Percentiles rank a stretch among this genome's conserved stretches.
These are phyloP conservation scores for Drosophila bunnanda DNA, from an alignment of 2,888 invertebrate species.

Conservation along the genomic window DNA sequence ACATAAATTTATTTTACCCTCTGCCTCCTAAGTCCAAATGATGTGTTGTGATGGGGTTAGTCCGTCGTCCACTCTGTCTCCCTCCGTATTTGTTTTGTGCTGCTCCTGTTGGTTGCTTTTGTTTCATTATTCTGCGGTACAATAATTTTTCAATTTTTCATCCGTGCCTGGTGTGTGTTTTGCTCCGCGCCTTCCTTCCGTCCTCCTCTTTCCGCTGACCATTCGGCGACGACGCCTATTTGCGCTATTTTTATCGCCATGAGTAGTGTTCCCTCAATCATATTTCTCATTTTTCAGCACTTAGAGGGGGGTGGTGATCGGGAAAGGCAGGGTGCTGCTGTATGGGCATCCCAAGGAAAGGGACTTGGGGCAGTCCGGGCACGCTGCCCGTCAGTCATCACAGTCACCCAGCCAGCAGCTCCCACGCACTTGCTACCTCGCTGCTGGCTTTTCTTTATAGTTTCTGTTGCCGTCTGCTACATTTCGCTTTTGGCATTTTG, in stretches of 20 bases:
- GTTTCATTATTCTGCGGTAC: slow-evolving; percentile 59
- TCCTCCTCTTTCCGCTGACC: slow-evolving; percentile 18
- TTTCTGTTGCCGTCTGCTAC: slow-evolving; percentile 46
- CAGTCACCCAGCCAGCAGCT: slow-evolving; percentile 32
- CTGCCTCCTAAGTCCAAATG: slow-evolving; percentile 31
- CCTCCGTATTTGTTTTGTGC: slow-evolving; percentile 1
- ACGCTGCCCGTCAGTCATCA: slow-evolving; percentile 47
- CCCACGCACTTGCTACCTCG: slow-evolving; percentile 62
- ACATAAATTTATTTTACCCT: slow-evolving; percentile 23
- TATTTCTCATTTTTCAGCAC: slow-evolving; percentile 74
- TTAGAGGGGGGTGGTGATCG: slow-evolving; percentile 39
- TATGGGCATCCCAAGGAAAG: no score
- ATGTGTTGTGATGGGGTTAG: slow-evolving; percentile 49
- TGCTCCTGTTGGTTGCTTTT: background rate
- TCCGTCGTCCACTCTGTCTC: slow-evolving; percentile 1
- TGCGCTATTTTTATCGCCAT: slow-evolving; percentile 71
- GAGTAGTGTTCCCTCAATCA: slow-evolving; percentile 80
- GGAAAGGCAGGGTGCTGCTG: slow-evolving; percentile 33
- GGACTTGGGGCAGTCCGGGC: slow-evolving; percentile 18
- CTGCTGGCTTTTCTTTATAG: slow-evolving; percentile 46
- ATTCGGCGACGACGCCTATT: slow-evolving; percentile 44
- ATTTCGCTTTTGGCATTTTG: slow-evolving; percentile 31
- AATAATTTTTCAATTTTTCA: slow-evolving; percentile 70
- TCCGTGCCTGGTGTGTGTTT: slow-evolving; percentile 25
- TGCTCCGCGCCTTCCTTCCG: slow-evolving; percentile 18